These are phyloP conservation scores for Oxytorus armatus DNA, from an alignment of 2,888 invertebrate species.

Conservation along the genomic window DNA sequence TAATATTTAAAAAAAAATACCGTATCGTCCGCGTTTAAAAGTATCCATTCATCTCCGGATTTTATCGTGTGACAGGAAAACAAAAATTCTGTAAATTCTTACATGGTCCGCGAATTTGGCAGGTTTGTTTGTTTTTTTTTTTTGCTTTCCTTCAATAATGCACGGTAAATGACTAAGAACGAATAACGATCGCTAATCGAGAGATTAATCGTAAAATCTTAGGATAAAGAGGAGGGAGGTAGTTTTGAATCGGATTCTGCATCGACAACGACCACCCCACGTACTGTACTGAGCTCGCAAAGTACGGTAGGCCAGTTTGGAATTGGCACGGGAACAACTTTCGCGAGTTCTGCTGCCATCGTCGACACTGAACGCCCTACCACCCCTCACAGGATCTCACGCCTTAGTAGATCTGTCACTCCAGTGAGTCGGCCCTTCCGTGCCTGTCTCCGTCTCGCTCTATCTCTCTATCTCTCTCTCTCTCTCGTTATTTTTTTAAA, in stretches of 20 bases:
- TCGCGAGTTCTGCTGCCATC: conserved; percentile 85
- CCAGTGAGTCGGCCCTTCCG: conserved; percentile 83
- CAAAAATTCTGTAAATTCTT: not conserved
- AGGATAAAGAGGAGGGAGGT: conserved; percentile 87
- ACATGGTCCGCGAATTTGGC: not conserved
- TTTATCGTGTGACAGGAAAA: not conserved
- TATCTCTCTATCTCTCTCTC: conserved; percentile 42
- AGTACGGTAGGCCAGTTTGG: conserved; percentile 79
- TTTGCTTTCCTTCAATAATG: not conserved
- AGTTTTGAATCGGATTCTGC: conserved; percentile 92
- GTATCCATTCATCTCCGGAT: too few relatives aligned
- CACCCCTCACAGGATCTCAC: conserved; percentile 85
- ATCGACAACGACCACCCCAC: conserved; percentile 89
- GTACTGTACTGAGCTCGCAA: conserved; percentile 89
- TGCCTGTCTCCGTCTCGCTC: conserved; percentile 60
- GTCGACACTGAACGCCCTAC: conserved; percentile 87
- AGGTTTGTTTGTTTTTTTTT: not conserved
- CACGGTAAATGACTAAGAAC: not conserved
- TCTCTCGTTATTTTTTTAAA: conserved; percentile 48
- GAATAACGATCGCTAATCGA: conserved; percentile 30
- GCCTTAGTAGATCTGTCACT: conserved; percentile 85
- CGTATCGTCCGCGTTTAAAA: too few relatives aligned
- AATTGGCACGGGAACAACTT: conserved; percentile 74
- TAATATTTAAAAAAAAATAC: too few relatives aligned
- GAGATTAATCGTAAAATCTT: conserved; percentile 70